Evolutionary conservation across 2,797 vertebrate species (phyloP).

Genomic region (Leucoraja ocellata): DNA sequence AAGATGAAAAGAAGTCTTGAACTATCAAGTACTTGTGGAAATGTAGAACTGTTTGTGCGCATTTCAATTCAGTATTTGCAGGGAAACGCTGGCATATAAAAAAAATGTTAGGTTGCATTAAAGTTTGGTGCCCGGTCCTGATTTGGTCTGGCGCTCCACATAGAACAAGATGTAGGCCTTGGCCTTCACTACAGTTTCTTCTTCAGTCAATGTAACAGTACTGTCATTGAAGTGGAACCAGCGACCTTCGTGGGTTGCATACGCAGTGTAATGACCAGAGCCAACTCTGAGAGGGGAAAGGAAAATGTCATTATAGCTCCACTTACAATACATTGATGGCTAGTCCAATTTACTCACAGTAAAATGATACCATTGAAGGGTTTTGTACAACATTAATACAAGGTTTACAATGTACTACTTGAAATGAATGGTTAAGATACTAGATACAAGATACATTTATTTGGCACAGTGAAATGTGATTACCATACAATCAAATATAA

Average conservation of each 20-base stretch:
- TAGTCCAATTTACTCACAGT: neutral
- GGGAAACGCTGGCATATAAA: slow-evolving; percentile 35
- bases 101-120: slow-evolving; percentile 55
- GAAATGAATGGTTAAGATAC: neutral
- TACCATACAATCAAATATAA: too few species aligned
- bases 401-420: too few species aligned
- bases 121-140: slow-evolving; percentile 61
- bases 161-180: slow-evolving; percentile 99
- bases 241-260: slow-evolving; percentile 76
- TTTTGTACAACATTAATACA: too few species aligned
- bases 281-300: slow-evolving; percentile 67
- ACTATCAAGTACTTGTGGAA: slow-evolving; percentile 66
- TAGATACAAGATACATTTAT: too few species aligned
- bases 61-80: slow-evolving; percentile 50
- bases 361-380: neutral
- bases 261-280: slow-evolving; percentile 94
- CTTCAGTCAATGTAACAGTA: slow-evolving; percentile 84
- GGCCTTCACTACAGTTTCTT: slow-evolving; percentile 85
- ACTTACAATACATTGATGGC: neutral
- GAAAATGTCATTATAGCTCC: neutral
- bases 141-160: slow-evolving; percentile 69
- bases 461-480: too few species aligned
- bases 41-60: slow-evolving; percentile 59
- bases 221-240: slow-evolving; percentile 99
- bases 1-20: slow-evolving; percentile 65